These are phyloP conservation scores for Drosophila nikananu DNA, from an alignment of 1,140 invertebrate species.

Conservation along the genomic window DNA sequence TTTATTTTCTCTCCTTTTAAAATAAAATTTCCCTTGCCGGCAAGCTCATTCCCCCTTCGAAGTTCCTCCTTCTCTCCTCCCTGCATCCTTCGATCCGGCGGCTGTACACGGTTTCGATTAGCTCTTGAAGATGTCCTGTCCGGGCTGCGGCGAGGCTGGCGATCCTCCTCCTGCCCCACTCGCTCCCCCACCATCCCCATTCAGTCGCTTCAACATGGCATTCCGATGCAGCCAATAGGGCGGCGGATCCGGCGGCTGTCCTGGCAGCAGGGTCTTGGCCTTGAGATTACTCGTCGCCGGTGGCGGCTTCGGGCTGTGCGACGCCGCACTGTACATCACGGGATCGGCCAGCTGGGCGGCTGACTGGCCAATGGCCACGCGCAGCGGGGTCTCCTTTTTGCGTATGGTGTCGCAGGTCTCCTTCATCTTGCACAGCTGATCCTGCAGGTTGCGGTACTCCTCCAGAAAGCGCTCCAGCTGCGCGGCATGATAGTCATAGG, in stretches of 20 bases:
- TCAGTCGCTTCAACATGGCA: conserved; percentile 83
- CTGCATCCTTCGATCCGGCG: conserved; percentile 7
- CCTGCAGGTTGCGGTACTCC: conserved; percentile 90
- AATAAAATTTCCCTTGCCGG: conserved; percentile 3
- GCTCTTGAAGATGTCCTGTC: conserved; percentile 84
- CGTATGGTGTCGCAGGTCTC: conserved; percentile 89
- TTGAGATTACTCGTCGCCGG: conserved; percentile 86
- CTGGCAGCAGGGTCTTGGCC: conserved; percentile 87
- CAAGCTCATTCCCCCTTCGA: conserved; percentile 43
- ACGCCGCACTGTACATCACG: conserved; percentile 85
- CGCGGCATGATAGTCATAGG: conserved; percentile 91
- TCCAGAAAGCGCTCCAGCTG: conserved; percentile 91
- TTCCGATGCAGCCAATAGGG: conserved; percentile 84
- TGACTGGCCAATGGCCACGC: conserved; percentile 79
- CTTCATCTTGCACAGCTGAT: conserved; percentile 92
- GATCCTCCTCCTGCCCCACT: conserved; percentile 25
- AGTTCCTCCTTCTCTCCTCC: background rate
- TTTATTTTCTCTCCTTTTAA: background rate
- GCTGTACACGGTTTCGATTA: conserved; percentile 79
- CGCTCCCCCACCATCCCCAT: conserved; percentile 42
- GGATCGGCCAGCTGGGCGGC: conserved; percentile 81
- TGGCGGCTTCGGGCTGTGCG: conserved; percentile 85
- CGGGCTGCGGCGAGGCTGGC: conserved; percentile 61
- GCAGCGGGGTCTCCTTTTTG: conserved; percentile 86
- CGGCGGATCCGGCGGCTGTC: conserved; percentile 82